Evolutionary conservation across 1,140 invertebrate species (phyloP).

Genomic region (Hycleus cichorii): DNA sequence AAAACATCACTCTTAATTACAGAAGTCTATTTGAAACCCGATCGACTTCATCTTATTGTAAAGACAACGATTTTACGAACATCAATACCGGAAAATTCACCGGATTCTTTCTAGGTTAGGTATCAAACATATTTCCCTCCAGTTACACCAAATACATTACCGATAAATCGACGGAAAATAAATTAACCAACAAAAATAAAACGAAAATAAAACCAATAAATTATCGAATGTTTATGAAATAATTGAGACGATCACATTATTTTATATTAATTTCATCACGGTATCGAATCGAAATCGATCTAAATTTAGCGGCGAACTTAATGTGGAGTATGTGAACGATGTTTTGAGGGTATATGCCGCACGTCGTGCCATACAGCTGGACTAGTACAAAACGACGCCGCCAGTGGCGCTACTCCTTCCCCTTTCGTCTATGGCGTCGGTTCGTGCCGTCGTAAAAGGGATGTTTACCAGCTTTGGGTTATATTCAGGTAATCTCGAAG

Average conservation of each 20-base stretch:
- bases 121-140: no score
- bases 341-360: conserved; percentile 1
- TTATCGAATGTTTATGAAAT: background rate
- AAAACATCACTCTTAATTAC: no score
- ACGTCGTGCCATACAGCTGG: conserved; percentile 16
- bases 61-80: no score
- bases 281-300: conserved; percentile 7
- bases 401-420: conserved; percentile 11
- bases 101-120: no score
- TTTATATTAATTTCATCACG: background rate
- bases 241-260: background rate
- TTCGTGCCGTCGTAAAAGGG: conserved; percentile 2
- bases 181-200: background rate
- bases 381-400: conserved; percentile 15
- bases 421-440: conserved; percentile 13
- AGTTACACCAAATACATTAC: no score
- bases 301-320: conserved; percentile 3
- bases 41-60: no score
- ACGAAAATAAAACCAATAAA: background rate
- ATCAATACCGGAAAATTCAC: no score
- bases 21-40: no score
- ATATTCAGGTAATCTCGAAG: conserved; percentile 10
- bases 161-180: background rate
- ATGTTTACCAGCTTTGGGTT: conserved; percentile 13
- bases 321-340: conserved; percentile 2